A percentile compares a stretch with the other conserved stretches of the same genome.
Evolutionary conservation across 2,888 invertebrate genomes (phyloP).

Genomic region (Heliconius hortense): DNA sequence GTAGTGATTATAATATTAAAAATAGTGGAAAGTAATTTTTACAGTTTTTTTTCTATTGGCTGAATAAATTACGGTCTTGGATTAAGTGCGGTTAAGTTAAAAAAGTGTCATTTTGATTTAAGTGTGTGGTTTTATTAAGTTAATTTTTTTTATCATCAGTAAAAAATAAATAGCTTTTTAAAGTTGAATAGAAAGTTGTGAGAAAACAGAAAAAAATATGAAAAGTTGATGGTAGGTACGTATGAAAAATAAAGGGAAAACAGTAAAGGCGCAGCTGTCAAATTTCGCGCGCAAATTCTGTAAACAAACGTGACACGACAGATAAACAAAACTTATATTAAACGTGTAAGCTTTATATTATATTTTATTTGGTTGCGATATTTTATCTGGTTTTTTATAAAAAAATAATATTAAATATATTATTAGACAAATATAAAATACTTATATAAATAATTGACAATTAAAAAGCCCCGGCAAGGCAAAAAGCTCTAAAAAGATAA

Average conservation of each 20-base stretch:
- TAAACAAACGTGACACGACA: constrained; percentile 41
- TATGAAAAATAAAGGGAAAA: constrained; percentile 16
- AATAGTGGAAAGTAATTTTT: background rate
- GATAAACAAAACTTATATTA: constrained; percentile 21
- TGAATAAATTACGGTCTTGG: background rate
- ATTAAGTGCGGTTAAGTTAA: constrained; percentile 7
- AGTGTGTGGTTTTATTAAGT: background rate
- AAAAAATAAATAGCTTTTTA: constrained; percentile 8
- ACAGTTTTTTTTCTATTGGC: background rate
- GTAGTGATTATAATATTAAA: background rate
- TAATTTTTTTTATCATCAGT: background rate
- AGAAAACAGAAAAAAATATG: constrained; percentile 1
- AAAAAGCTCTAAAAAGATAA: background rate
- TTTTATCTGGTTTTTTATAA: background rate
- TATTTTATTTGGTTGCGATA: constrained; percentile 26
- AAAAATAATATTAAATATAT: background rate
- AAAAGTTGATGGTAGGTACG: constrained; percentile 15
- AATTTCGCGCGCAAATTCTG: constrained; percentile 44
- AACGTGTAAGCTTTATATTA: background rate
- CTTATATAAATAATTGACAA: background rate
- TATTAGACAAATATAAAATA: background rate
- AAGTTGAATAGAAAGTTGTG: constrained; percentile 4
- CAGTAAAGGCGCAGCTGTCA: constrained; percentile 47
- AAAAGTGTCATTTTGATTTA: background rate
- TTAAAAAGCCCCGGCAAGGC: background rate